Base-by-base conservation (phyloP, 2,888 invertebrate species). In the Stratiomys singularior region DNA sequence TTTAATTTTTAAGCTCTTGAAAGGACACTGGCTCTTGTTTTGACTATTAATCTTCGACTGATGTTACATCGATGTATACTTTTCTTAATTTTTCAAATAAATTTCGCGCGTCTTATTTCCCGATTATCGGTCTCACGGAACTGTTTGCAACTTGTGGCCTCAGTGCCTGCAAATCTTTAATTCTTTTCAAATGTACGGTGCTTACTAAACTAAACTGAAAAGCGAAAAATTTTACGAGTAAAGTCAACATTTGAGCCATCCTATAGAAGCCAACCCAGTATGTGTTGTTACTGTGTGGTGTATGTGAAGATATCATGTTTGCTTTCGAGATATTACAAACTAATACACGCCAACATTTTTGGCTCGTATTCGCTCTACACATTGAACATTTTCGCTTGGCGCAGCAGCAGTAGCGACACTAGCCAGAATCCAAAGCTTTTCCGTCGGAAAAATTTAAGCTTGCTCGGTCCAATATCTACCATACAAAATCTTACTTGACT, bases 111-210 rank as follows among this genome's bases (percentile, higher is more conserved):
- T 69, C 69, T 47, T 37, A 37, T 37, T 37, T 37, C 37, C 9
- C 28, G 52, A 18, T 52, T 52, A 4, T 52, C 52, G 52, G 52
- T 52, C n/a, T 52, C 15, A 52, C 52, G 52, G 37, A 37, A 37
- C 37, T 52, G 18, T 18, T 44, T 52, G n/a, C 15, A 52, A 60
- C 60, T 60, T 60, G 60, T 60, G 58, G 58, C 37, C 23, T 44
- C 37, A 13, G 58, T 23, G 74, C 60, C 74, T 58, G 58, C 74
- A 11, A 74, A 74, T 60, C 60, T 60, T 58, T 74, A 37, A 74
- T 60, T 58, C 74, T 58, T 74, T 58, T 74, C 74, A 74, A 74
- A 37, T 60, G 74, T 74, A 60, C 74, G 74, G 60, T 74, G 74
- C 74, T 74, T 60, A 74, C 74, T 74, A 56, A 72, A 72, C 71